These are phyloP conservation scores for Athene cunicularia DNA, from an alignment of 2,113 vertebrate species.

Conservation along the genomic window DNA sequence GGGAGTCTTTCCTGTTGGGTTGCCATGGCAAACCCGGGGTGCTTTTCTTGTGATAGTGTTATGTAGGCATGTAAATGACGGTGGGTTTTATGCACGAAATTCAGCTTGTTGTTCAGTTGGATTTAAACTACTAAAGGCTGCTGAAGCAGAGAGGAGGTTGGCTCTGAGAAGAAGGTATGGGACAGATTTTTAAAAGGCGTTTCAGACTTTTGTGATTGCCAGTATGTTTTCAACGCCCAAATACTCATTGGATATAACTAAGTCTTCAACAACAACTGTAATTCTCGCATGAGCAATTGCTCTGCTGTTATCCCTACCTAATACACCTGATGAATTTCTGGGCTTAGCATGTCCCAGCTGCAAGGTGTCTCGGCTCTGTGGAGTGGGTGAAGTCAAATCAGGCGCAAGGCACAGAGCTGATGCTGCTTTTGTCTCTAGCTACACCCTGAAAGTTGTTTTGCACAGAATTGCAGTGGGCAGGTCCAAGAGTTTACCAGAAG, in stretches of 20 bases:
- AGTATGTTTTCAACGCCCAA: not conserved
- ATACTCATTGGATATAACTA: not conserved
- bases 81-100: not conserved
- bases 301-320: not conserved
- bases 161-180: not conserved
- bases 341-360: not conserved
- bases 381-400: rapidly evolving
- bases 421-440: not conserved
- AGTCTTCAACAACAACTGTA: not conserved
- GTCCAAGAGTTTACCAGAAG: rapidly evolving
- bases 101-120: not conserved
- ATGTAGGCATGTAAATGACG: not conserved
- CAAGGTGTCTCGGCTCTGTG: rapidly evolving
- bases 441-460: not conserved
- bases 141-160: not conserved
- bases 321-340: not conserved
- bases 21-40: not conserved
- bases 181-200: not conserved
- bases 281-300: not conserved
- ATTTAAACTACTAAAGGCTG: not conserved
- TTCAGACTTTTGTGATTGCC: not conserved
- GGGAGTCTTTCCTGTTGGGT: not conserved
- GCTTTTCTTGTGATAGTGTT: not conserved
- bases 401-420: not conserved
- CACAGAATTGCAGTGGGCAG: not conserved